These are phyloP conservation scores for Clamator glandarius DNA, from an alignment of 2,797 vertebrate species.

Conservation along the genomic window DNA sequence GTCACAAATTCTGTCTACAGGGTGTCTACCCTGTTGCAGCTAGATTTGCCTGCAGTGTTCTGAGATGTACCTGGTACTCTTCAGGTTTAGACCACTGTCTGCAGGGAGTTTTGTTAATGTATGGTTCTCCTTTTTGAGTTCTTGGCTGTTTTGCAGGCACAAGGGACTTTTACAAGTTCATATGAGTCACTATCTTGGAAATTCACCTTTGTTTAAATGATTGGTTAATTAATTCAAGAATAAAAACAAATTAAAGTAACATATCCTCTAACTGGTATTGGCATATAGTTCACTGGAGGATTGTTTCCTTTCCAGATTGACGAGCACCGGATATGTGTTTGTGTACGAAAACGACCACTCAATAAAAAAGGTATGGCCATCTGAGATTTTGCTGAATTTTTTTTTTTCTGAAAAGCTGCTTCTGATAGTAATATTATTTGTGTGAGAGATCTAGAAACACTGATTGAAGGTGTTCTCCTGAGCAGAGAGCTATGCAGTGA, in stretches of 20 bases:
- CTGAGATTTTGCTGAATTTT: not conserved
- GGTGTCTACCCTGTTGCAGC: not conserved
- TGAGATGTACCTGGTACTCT: not conserved
- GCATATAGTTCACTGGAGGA: not conserved
- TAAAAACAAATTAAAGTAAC: not conserved
- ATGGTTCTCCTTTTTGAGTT: not conserved
- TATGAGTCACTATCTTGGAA: not conserved
- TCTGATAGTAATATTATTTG: not conserved
- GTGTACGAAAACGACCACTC: constrained; percentile 93
- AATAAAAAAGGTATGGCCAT: constrained; percentile 92
- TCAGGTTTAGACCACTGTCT: not conserved
- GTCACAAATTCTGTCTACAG: not conserved
- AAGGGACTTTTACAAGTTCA: not conserved
- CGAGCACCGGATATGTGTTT: constrained; percentile 98
- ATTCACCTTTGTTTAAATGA: not conserved
- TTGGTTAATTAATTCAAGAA: not conserved
- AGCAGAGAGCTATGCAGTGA: not conserved
- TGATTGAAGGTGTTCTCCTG: not conserved
- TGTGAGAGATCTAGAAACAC: not conserved
- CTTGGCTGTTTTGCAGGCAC: not conserved
- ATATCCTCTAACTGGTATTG: not conserved
- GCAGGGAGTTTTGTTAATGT: not conserved
- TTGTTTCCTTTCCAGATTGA: constrained; percentile 86
- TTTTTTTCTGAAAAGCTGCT: not conserved
- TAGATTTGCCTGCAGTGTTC: not conserved